Base-by-base conservation (phyloP, 2,888 invertebrate genomes). In the Catocala sponsa region DNA sequence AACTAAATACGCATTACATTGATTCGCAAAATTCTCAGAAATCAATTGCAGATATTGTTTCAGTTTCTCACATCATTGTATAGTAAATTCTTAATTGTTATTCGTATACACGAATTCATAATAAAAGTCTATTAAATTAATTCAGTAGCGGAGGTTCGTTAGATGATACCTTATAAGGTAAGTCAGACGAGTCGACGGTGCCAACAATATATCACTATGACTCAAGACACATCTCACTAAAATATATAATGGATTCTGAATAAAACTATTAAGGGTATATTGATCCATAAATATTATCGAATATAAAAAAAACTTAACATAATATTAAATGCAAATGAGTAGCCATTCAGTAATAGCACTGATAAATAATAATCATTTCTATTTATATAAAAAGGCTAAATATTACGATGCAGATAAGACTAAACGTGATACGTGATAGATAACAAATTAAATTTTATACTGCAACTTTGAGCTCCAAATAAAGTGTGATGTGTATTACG, bases 181-280 rank as follows among this genome's bases (percentile, higher is more conserved):
- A 70, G 60, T 33, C 72, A 76, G 79, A 74, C 70, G 70, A 69
- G 66, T 78, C 72, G 80, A 74, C 80, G 90, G 89, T 88, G 88
- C 88, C 88, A 84, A 84, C 83, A 85, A 84, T 86, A 81, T 79
- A 78, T 80, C 78, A 80, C 79, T 80, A 81, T 79, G 80, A 72
- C 69, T 79, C 78, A 74, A 77, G 66, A 74, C 65, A 80, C 74
- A 76, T 76, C 68, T 74, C 66, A 78, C 59, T 79, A 71, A 50
- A 43, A 80, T 81, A 77, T 72, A 7, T 81, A 83, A 81, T 58
- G 72, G 56, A 67, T 68, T 67, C 64, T 75, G 73, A 74, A 69
- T 55, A 72, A 25, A 49, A 61, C 72, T 63, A 76, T 66, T 70
- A 72, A 78, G 68, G 72, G 49, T 65, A 75, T 65, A 73, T 71